Evolutionary conservation across 2,888 invertebrate genomes (phyloP).

Genomic region (Tenthredo amoena): DNA sequence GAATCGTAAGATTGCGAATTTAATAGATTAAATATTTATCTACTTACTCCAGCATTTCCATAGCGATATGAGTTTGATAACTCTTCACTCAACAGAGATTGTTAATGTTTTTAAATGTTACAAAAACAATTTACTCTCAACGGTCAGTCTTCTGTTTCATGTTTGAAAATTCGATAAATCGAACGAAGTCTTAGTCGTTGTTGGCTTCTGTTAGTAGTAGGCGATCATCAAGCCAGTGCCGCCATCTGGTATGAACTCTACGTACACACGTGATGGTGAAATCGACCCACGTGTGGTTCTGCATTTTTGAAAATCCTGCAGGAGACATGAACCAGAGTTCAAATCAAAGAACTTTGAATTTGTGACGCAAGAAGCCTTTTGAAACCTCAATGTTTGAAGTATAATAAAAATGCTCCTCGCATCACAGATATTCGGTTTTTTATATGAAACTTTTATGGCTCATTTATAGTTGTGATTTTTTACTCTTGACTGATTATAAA

Average conservation of each 20-base stretch:
- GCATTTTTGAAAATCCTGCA: too few species aligned
- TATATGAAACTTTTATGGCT: too few species aligned
- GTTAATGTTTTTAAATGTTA: not conserved
- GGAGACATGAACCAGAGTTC: too few species aligned
- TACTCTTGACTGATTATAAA: too few species aligned
- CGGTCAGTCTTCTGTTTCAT: not conserved
- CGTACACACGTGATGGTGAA: not conserved
- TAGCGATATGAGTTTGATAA: not conserved
- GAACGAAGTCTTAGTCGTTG: not conserved
- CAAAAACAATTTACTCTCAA: not conserved
- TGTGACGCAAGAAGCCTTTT: too few species aligned
- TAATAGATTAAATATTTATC: not conserved
- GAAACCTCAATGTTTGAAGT: too few species aligned
- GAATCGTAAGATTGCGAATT: not conserved
- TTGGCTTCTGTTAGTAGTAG: not conserved
- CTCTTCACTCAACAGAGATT: not conserved
- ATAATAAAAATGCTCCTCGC: too few species aligned
- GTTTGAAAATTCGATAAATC: slow-evolving; percentile 20
- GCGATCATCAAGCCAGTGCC: not conserved
- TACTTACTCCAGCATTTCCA: slow-evolving; percentile 24
- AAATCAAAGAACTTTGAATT: too few species aligned
- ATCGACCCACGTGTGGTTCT: not conserved
- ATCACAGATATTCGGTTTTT: too few species aligned
- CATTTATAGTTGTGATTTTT: too few species aligned
- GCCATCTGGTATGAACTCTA: not conserved